These are phyloP conservation scores for Neopelma chrysocephalum DNA, from an alignment of 2,797 vertebrate species.

Conservation along the genomic window DNA sequence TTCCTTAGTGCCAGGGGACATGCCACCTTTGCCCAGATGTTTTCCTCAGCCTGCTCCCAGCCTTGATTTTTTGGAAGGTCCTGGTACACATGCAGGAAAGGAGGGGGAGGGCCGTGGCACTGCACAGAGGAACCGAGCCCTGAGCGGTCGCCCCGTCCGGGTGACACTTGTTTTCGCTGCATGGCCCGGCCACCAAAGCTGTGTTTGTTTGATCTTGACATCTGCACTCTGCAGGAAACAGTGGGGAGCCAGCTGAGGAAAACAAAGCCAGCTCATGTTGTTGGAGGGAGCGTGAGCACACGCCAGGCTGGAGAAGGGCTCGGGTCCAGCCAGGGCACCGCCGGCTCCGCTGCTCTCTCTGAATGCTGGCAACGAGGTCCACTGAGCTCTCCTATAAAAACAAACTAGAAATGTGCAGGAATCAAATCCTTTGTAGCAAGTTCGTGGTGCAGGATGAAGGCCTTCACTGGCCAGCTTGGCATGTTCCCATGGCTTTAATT, in stretches of 20 bases:
- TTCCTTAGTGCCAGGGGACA: not conserved
- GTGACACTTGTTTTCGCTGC: slow-evolving; percentile 34
- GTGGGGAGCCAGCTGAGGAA: slow-evolving; percentile 5
- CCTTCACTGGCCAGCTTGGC: accelerated
- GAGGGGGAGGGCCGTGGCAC: not conserved
- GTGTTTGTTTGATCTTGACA: slow-evolving; percentile 67
- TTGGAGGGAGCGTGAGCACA: not conserved
- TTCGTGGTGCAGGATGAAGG: accelerated
- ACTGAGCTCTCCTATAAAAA: not conserved
- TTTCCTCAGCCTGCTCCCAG: not conserved
- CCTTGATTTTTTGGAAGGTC: not conserved
- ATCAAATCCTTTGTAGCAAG: not conserved
- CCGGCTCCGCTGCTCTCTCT: not conserved
- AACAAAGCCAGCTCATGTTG: slow-evolving; percentile 24
- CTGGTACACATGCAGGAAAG: not conserved
- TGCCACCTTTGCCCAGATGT: not conserved
- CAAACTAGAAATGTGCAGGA: not conserved
- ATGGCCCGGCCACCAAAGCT: not conserved
- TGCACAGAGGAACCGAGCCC: not conserved
- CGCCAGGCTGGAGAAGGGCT: not conserved
- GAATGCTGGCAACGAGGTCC: not conserved
- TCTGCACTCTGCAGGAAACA: slow-evolving; percentile 60
- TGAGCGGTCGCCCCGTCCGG: accelerated
- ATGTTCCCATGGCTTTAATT: not conserved
- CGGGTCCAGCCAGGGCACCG: not conserved